A percentile compares a stretch with the other conserved stretches of the same genome.
phyloP scores from a whole-genome alignment of 1,140 invertebrate genomes.

The Listronotus oregonensis region DNA sequence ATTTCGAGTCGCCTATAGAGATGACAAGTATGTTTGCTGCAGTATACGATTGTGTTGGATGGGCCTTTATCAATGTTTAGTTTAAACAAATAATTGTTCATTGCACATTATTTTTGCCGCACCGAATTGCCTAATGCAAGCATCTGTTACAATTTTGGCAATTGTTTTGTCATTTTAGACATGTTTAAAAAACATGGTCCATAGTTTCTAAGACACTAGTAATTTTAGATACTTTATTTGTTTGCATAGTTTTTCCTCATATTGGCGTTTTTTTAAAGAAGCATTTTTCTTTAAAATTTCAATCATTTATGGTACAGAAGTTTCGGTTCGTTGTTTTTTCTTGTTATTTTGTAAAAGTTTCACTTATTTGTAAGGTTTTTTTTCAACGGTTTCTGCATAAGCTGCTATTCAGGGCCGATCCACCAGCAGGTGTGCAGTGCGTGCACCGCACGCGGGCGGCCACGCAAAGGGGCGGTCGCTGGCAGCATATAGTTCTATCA shows the following conservation, averaged over 20 bases:
- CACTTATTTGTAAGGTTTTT: not conserved
- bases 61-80: not conserved
- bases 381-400: not conserved
- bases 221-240: slow-evolving; percentile 5
- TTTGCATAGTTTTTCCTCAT: slow-evolving; percentile 5
- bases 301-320: not conserved
- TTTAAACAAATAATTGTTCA: slow-evolving; percentile 7
- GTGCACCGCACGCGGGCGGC: no score
- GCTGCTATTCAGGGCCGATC: not conserved
- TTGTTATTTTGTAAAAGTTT: slow-evolving; percentile 6
- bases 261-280: slow-evolving; percentile 11
- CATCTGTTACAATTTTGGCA: slow-evolving; percentile 2
- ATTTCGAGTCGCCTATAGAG: not conserved
- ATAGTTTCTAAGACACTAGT: slow-evolving; percentile 8
- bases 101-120: not conserved
- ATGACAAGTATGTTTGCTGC: not conserved
- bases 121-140: slow-evolving; percentile 9
- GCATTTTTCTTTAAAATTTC: not conserved
- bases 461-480: no score
- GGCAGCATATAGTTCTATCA: no score
- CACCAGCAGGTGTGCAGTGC: no score
- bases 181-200: not conserved
- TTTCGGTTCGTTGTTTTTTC: slow-evolving; percentile 6
- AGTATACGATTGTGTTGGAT: not conserved
- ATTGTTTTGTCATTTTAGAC: slow-evolving; percentile 7